Evolutionary conservation across 2,797 vertebrate genomes (phyloP).

Genomic region (Rhinella marina): DNA sequence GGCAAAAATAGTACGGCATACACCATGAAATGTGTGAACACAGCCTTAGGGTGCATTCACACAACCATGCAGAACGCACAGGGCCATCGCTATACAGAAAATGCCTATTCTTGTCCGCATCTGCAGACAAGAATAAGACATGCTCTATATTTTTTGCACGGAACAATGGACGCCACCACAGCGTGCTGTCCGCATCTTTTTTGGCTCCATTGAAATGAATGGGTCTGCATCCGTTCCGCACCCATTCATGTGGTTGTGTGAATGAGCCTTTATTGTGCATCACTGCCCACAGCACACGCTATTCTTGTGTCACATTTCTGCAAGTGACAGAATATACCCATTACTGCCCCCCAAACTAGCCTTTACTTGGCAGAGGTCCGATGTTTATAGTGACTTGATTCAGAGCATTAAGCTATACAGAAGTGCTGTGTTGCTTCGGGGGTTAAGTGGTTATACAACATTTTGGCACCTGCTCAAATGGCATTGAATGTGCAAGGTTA

Average conservation of each 20-base stretch:
- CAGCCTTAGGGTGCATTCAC: not conserved
- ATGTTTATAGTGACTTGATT: not conserved
- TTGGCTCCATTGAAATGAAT: too few species aligned
- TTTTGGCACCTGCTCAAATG: slow-evolving; percentile 38
- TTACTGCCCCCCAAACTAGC: not conserved
- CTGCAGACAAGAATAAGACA: too few species aligned
- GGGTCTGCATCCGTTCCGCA: too few species aligned
- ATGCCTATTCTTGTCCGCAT: too few species aligned
- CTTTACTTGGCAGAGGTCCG: not conserved
- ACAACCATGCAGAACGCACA: too few species aligned
- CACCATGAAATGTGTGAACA: not conserved
- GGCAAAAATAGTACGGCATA: too few species aligned
- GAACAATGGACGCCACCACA: too few species aligned
- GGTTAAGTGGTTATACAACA: not conserved
- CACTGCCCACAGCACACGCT: not conserved
- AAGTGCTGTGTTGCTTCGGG: not conserved
- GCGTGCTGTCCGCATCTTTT: too few species aligned
- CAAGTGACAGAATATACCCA: not conserved
- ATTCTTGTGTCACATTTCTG: not conserved
- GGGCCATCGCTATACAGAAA: too few species aligned
- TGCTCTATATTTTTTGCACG: too few species aligned
- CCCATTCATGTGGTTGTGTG: too few species aligned
- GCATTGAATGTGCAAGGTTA: slow-evolving; percentile 36
- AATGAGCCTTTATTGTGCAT: not conserved
- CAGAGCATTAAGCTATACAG: not conserved